Conservation (phyloP, 2,797 vertebrate genomes). For the Sarcoramphus papa region DNA sequence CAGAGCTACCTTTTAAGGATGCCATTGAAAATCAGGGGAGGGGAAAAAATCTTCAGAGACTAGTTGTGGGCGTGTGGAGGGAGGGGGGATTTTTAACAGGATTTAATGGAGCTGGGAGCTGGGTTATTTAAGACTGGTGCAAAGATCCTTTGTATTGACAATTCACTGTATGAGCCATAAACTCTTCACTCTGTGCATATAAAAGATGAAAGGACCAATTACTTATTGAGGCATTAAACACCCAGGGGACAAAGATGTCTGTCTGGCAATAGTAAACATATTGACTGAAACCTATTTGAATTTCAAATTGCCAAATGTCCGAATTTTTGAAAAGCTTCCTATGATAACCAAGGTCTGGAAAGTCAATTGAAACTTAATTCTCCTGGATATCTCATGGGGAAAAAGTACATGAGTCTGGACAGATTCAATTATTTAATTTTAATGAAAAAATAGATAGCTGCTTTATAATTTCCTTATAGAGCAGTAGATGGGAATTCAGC, state of each 20-base stretch:
- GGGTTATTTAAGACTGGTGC: constrained; percentile 34
- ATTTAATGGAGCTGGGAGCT: constrained; percentile 29
- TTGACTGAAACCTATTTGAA: constrained; percentile 65
- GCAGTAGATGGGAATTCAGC: background rate
- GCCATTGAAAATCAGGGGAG: background rate
- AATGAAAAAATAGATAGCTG: constrained; percentile 59
- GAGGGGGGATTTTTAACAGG: background rate
- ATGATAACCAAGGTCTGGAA: constrained; percentile 58
- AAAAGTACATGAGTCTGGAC: constrained; percentile 45
- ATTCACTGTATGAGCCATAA: constrained; percentile 39
- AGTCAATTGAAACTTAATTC: constrained; percentile 71
- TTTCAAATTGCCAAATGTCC: constrained; percentile 65
- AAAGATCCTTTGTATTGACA: constrained; percentile 57
- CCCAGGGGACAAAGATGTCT: constrained; percentile 50
- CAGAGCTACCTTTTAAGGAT: background rate
- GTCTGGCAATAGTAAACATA: constrained; percentile 64
- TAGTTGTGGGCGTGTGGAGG: background rate
- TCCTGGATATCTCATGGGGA: constrained; percentile 42
- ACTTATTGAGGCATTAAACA: constrained; percentile 53
- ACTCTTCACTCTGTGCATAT: constrained; percentile 47
- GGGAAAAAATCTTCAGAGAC: background rate
- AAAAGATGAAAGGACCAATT: constrained; percentile 63
- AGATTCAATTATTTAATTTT: constrained; percentile 62
- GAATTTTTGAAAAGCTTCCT: constrained; percentile 66
- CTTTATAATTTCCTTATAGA: constrained; percentile 31